Evolutionary conservation across 2,888 invertebrate species (phyloP), one percentile per base, ranked within the genome.

Genomic region (Fissipunctia ypsillon): DNA sequence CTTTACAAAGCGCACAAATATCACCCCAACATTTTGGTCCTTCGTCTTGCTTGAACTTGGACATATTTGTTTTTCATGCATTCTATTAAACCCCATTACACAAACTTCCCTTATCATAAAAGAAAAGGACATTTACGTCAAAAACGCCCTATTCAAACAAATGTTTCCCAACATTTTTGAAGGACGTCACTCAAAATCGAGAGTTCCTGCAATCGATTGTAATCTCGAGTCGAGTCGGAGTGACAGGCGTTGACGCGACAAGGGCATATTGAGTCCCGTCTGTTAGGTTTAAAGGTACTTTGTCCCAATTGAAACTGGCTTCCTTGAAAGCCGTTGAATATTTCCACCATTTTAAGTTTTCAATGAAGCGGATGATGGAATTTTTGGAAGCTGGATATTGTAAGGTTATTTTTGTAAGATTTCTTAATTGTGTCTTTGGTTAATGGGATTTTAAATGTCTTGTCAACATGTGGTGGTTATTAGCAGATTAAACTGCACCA

Each of bases 231-330:
- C 31, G 45, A 59, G 50, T 25, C 25, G 12, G 31, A 56, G 63
- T 71, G 84, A 84, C 78, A 73, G 64, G 71, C 67, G 69, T 70
- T 78, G 78, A 83, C 82, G 79, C 76, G 80, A 85, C 85, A 84
- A 81, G 85, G 83, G 80, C 88, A 79, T 83, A 88, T 88, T 85
- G 84, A 76, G 80, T 67, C 82, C 63, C 78, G 76, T 83, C 84
- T 80, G 80, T 64, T 52, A 71, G 68, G 52, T 80, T 72, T 74
- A 64, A 64, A 61, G 65, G 83, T 75, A 80, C 71, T 76, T 66
- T 59, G 61, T 38, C 57, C 68, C 81, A 76, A 81, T 84, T 84
- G 81, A 59, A 61, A 67, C 50, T 63, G 71, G 59, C 84, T 84
- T 76, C 76, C 71, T 76, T 66, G 61, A 69, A 80, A 69, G 65